Evolutionary conservation across 1,140 invertebrate genomes (phyloP), one percentile per base, ranked within the genome.

Genomic region (Berghia stephanieae): DNA sequence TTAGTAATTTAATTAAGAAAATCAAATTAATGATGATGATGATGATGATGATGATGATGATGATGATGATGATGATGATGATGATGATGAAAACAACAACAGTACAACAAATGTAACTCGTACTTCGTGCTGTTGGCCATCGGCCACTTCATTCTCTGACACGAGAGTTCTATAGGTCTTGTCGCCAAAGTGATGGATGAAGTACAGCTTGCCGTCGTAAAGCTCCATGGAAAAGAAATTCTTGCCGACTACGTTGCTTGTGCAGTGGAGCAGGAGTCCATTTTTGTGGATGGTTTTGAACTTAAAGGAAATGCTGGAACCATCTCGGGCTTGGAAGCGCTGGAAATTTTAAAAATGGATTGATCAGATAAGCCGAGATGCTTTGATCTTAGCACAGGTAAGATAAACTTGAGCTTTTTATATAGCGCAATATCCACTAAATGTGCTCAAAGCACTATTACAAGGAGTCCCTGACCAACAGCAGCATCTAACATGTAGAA

Each of bases 251-350:
- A 42, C n/a, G 13, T 71, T 60, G 42, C 38, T 63, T 10, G 38
- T 46, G 24, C 40, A 24, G 40, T 57, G 66, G 0, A 98, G 88
- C 0, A 98, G 86, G 0, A 98, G 86, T 0, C 95, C 96, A 74
- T 96, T 93, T 0, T 93, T 90, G 16, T 93, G 89, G 76, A 95
- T 80, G 18, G 85, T 87, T 69, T 82, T 79, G 69, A 85, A 84
- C 46, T 83, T 79, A 57, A 86, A 82, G 13, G 72, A 77, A 0
- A 86, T 55, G 38, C 40, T 52, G 31, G 70, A 77, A 4, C 79
- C 81, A 21, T 31, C 1, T 16, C 46, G 66, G 24, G 79, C 24
- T 3, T 67, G 57, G 18, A 78, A 63, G 5, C 44, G 18, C 57
- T 75, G 72, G n/a, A 24, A 43, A 74, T n/a, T n/a, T n/a, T n/a